A percentile compares a stretch with the other conserved stretches of the same genome.
phyloP scores from a whole-genome alignment of 1,140 invertebrate species.

The Calliopsis andreniformis region DNA sequence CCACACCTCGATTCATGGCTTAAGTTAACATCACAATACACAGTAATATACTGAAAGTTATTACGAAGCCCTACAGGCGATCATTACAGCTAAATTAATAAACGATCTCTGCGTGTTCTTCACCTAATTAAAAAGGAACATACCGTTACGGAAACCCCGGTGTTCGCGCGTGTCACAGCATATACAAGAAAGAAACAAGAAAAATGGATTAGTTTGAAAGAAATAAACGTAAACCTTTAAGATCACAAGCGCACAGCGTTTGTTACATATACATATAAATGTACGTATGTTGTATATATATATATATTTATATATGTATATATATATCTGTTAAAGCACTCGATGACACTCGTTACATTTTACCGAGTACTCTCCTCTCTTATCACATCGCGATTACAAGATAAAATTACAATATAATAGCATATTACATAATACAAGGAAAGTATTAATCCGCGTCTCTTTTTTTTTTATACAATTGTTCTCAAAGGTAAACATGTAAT shows the following conservation, averaged over 20 bases:
- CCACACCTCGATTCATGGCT: slow-evolving; percentile 76
- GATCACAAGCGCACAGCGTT: slow-evolving; percentile 60
- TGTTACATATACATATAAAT: slow-evolving; percentile 31
- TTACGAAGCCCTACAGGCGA: slow-evolving; percentile 68
- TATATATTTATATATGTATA: slow-evolving; percentile 9
- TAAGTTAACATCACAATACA: slow-evolving; percentile 81
- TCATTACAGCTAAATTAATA: slow-evolving; percentile 70
- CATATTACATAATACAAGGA: not conserved
- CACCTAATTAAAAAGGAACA: slow-evolving; percentile 64
- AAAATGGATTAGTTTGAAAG: slow-evolving; percentile 37
- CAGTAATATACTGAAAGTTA: slow-evolving; percentile 77
- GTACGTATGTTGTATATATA: no score
- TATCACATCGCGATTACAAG: slow-evolving; percentile 35
- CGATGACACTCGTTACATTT: slow-evolving; percentile 27
- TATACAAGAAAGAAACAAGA: slow-evolving; percentile 26
- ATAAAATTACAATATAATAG: slow-evolving; percentile 33
- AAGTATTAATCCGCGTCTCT: not conserved
- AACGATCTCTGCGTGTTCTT: slow-evolving; percentile 61
- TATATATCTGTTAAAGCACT: slow-evolving; percentile 28
- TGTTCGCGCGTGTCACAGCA: slow-evolving; percentile 20
- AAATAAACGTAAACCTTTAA: slow-evolving; percentile 41
- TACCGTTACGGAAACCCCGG: slow-evolving; percentile 46
- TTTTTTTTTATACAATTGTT: not conserved
- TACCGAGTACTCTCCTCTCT: not conserved
- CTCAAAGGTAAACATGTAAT: slow-evolving; percentile 4